phyloP scores from a whole-genome alignment of 2,797 vertebrate species.

The Onychomys leucogaster region DNA sequence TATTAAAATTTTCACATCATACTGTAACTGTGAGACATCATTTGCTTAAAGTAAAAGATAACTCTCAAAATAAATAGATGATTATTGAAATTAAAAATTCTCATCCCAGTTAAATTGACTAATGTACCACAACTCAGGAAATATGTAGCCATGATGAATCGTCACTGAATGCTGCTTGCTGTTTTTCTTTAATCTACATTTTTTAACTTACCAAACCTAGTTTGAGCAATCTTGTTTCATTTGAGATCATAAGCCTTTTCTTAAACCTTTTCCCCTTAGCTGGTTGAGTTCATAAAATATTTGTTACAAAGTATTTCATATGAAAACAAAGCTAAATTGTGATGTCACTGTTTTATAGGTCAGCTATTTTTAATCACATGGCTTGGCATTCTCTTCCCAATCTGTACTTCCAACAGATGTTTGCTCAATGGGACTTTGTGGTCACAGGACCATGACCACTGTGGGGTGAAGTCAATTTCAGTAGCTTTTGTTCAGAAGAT shows the following conservation, averaged over 20 bases:
- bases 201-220: conserved; percentile 12
- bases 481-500: background rate
- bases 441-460: background rate
- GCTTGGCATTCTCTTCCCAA: background rate
- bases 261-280: background rate
- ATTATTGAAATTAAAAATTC: conserved; percentile 45
- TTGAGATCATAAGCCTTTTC: background rate
- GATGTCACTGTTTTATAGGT: conserved; percentile 67
- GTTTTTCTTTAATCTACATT: background rate
- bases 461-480: background rate
- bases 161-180: background rate
- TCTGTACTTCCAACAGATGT: background rate
- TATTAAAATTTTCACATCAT: background rate
- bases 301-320: conserved; percentile 56
- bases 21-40: background rate
- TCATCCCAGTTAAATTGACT: background rate
- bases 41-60: conserved; percentile 7
- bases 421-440: background rate
- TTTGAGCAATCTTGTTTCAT: conserved; percentile 7
- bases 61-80: conserved; percentile 18
- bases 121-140: background rate
- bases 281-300: conserved; percentile 69
- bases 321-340: conserved; percentile 69
- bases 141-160: background rate
- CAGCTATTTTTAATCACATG: conserved; percentile 60